These are phyloP conservation scores for Atractosteus spatula DNA, from an alignment of 2,113 vertebrate species.

Conservation along the genomic window DNA sequence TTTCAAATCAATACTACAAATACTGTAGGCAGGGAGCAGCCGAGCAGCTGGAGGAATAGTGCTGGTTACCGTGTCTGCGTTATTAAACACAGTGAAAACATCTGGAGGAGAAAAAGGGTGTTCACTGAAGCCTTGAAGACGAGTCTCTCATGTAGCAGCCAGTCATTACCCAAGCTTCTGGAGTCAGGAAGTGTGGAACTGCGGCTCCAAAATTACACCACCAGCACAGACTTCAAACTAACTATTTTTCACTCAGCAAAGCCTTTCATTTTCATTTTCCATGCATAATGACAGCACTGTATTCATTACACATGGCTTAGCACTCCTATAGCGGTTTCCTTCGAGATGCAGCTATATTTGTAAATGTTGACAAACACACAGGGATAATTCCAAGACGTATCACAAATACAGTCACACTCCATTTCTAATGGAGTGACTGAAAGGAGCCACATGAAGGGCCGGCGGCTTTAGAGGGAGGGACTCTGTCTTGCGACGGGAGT, in stretches of 20 bases:
- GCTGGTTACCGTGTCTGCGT: not conserved
- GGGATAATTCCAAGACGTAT: not conserved
- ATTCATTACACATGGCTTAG: not conserved
- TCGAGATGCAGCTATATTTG: not conserved
- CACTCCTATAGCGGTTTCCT: not conserved
- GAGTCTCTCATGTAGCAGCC: constrained; percentile 4
- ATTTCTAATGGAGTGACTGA: not conserved
- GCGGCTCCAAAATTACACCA: not conserved
- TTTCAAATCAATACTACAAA: too few species aligned
- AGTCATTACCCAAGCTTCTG: constrained; percentile 2
- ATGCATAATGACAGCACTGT: not conserved
- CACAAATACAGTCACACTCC: not conserved
- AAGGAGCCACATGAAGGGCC: too few species aligned
- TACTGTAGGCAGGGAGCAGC: too few species aligned
- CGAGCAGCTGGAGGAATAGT: too few species aligned
- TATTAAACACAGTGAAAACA: constrained; percentile 1
- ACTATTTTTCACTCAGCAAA: constrained; percentile 9
- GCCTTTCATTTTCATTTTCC: constrained; percentile 1
- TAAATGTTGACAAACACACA: not conserved
- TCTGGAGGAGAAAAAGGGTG: constrained; percentile 5
- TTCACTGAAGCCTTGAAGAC: constrained; percentile 3
- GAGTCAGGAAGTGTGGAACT: constrained; percentile 7
- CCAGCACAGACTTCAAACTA: not conserved
- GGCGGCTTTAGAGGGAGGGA: too few species aligned
- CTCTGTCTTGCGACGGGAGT: too few species aligned